Base-by-base conservation (phyloP, 92 coral and sea anemone genomes). In the Siderastrea siderea region DNA sequence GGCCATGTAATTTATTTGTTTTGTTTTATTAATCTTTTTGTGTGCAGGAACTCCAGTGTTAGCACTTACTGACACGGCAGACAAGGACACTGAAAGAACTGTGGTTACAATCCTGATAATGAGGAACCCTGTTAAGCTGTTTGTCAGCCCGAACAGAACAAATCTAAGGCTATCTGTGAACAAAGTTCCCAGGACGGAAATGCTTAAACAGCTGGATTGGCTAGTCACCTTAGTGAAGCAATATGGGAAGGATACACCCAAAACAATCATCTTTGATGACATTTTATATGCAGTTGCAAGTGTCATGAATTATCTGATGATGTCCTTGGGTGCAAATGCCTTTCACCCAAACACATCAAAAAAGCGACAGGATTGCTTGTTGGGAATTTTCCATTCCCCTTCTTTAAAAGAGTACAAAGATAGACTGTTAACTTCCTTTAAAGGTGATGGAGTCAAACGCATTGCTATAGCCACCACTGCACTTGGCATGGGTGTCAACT, bases 401-500 rank as follows among this genome's bases (percentile, higher is more conserved):
- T 55, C 91, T 19, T 86, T 90, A 87, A 60, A 79, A 50, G n/a
- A 77, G 46, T 80, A 70, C 45, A 90, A 90, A 77, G 82, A 79
- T 6, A 79, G 72, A 53, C 69, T 85, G 1, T 43, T 49, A 8
- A 38, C 19, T 16, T 86, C 87, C 7, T 74, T 90, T 26, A 90
- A 86, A 80, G 87, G 82, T 8, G 68, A 86, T 90, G 91, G 90
- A 7, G 55, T 52, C 13, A 74, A 17, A 17, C 14, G 87, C 26
- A 43, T 86, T 71, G 91, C 80, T 3, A 75, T 90, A 13, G 91
- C 94, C 13, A 79, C 87, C 6, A 80, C 94, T 43, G 94, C 94
- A 13, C 73, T 90, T 47, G 75, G 94, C 59, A 90, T 86, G 91
- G 91, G 94, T 9, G 94, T 90, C 14, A 86, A 90, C 57, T 86